Percentiles rank a stretch among this genome's conserved stretches.
Conservation (phyloP, 2,888 invertebrate genomes). For the Tribolium freemani region DNA sequence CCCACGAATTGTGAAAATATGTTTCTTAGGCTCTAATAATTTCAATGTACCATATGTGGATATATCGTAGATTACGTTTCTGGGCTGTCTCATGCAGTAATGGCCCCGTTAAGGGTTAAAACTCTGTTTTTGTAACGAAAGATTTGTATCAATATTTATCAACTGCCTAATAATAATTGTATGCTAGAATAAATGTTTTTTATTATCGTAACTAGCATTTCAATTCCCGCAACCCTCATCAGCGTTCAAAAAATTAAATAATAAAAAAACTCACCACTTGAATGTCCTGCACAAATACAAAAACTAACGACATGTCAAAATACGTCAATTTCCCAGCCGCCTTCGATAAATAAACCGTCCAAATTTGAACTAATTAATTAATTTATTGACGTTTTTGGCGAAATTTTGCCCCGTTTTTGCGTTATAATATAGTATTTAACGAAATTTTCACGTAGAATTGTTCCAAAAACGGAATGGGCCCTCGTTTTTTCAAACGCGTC, state of each 20-base stretch:
- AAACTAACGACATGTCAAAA: too few relatives aligned
- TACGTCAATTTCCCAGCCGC: too few relatives aligned
- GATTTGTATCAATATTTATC: constrained; percentile 65
- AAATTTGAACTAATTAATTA: too few relatives aligned
- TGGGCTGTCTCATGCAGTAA: constrained; percentile 50
- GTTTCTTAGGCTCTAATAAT: constrained; percentile 65
- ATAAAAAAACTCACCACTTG: too few relatives aligned
- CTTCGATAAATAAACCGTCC: too few relatives aligned
- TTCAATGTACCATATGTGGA: constrained; percentile 69
- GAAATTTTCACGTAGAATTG: too few relatives aligned
- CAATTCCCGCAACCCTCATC: background rate
- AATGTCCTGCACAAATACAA: too few relatives aligned
- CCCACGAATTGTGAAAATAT: constrained; percentile 59
- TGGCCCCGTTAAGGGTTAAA: constrained; percentile 51
- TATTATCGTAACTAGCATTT: constrained; percentile 44
- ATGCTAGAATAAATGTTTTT: constrained; percentile 57
- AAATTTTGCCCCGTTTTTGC: too few relatives aligned
- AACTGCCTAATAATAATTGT: constrained; percentile 66
- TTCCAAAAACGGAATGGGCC: too few relatives aligned
- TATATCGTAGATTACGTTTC: constrained; percentile 64
- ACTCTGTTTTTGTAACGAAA: constrained; percentile 65
- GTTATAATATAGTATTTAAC: too few relatives aligned
- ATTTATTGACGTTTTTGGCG: too few relatives aligned
- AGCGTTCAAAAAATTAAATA: too few relatives aligned
- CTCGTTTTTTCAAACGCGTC: background rate